A percentile compares a stretch with the other conserved stretches of the same genome.
Evolutionary conservation across 2,888 invertebrate genomes (phyloP).

Genomic region (Philopedon plagiatum): DNA sequence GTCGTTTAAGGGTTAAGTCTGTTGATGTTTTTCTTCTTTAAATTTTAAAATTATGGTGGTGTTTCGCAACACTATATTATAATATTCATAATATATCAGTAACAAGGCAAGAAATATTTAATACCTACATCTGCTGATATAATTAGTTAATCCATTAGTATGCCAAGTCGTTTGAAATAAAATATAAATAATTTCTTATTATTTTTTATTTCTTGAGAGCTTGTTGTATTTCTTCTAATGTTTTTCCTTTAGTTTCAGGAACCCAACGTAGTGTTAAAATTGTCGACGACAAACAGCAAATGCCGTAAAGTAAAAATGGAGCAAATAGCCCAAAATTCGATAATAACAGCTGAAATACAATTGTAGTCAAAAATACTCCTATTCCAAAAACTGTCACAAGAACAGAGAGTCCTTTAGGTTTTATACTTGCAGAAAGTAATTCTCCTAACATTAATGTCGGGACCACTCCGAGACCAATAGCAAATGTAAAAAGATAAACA

Average conservation of each 20-base stretch:
- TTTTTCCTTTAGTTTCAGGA: constrained; percentile 64
- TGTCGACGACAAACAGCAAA: constrained; percentile 55
- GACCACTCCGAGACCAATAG: constrained; percentile 56
- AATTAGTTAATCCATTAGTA: no score
- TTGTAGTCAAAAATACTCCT: constrained; percentile 48
- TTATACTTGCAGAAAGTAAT: constrained; percentile 61
- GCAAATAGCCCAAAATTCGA: constrained; percentile 58
- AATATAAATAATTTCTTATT: no score
- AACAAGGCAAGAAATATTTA: no score
- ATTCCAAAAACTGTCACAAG: constrained; percentile 30
- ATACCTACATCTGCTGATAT: no score
- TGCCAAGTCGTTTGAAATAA: no score
- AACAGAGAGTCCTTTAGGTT: constrained; percentile 57
- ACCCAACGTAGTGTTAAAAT: constrained; percentile 59
- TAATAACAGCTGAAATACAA: constrained; percentile 51
- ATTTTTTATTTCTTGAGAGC: constrained; percentile 53
- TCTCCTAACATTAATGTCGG: constrained; percentile 58
- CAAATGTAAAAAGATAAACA: constrained; percentile 39
- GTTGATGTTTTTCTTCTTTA: no score
- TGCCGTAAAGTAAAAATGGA: constrained; percentile 60
- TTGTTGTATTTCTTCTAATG: constrained; percentile 65
- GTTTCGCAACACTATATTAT: no score
- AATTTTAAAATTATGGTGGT: no score
- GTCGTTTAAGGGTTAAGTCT: no score
- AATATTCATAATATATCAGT: no score